These are phyloP conservation scores for Ephestia elutella DNA, from an alignment of 1,140 invertebrate species.

Conservation along the genomic window DNA sequence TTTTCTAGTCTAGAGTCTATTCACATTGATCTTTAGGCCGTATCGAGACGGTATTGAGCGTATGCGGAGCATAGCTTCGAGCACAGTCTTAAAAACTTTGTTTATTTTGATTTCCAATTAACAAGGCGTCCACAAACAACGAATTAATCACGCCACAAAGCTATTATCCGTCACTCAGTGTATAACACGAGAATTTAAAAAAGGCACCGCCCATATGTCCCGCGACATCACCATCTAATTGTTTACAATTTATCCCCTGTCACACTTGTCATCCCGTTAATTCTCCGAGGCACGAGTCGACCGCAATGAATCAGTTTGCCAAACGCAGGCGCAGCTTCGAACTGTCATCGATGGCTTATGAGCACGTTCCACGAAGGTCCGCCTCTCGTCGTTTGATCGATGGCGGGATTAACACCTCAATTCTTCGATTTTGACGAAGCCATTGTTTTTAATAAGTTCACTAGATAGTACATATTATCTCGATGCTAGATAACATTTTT, in stretches of 20 bases:
- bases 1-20: too few relatives aligned
- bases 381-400: slow-evolving; percentile 29
- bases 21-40: too few relatives aligned
- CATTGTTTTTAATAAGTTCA: too few relatives aligned
- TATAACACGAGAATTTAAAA: slow-evolving; percentile 9
- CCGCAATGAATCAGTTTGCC: slow-evolving; percentile 36
- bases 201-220: slow-evolving; percentile 16
- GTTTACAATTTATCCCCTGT: slow-evolving; percentile 54
- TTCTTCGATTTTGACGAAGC: too few relatives aligned
- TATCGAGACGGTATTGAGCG: too few relatives aligned
- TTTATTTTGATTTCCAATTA: neutral
- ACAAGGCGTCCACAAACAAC: neutral
- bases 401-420: slow-evolving; percentile 30
- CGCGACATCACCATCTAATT: slow-evolving; percentile 36
- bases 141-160: neutral
- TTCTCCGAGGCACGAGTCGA: slow-evolving; percentile 37
- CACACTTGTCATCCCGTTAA: slow-evolving; percentile 51
- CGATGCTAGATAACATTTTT: too few relatives aligned
- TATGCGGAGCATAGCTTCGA: too few relatives aligned
- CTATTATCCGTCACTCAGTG: slow-evolving; percentile 9
- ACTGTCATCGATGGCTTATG: slow-evolving; percentile 52
- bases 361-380: slow-evolving; percentile 54
- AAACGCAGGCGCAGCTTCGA: neutral
- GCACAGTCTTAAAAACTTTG: neutral
- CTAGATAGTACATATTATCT: too few relatives aligned